Base-by-base conservation (phyloP, 2,113 vertebrate species). In the Dromas ardeola region DNA sequence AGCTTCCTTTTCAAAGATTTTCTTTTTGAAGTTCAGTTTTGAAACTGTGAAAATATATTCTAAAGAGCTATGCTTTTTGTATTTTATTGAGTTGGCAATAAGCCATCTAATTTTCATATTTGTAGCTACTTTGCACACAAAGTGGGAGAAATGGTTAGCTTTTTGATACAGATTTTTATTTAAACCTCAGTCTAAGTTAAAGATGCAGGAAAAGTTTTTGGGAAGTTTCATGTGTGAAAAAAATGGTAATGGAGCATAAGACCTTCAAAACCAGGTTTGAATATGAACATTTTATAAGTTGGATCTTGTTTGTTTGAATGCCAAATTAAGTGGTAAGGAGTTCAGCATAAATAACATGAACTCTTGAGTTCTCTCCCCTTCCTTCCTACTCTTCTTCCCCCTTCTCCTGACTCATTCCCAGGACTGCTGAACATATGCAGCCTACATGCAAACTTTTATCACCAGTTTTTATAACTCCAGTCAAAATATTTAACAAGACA, bases 21-120 rank as follows among this genome's bases (percentile, higher is more conserved):
- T 88, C n/a, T 49, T 94, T 95, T 88, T 95, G 88, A 96, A 95
- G 94, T 91, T 89, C 18, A 16, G 29, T 94, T 93, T 94, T 89
- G 56, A 96, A 96, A 86, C 59, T 42, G 52, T 47, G 86, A 95
- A 93, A 91, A 76, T 71, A 30, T 25, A 76, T 88, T 86, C 80
- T 86, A 13, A 89, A 86, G 86, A 88, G 55, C 42, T 74, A 2
- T 32, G 21, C 91, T 85, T 95, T 90, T 53, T 90, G 16, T 71
- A 15, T 91, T 89, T 76, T 72, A 53, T 53, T 58, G 53, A 82
- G 53, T 50, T 96, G 85, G 85, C 87, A 86, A 7, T 70, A 84
- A 95, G 23, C 66, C 87, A 56, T 53, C 32, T 93, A 15, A 78
- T 91, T 94, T 91, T 84, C 49, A 58, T 95, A 45, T 76, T 96